These are phyloP conservation scores for Platycheirus rosarum DNA, from an alignment of 2,888 invertebrate genomes.

Conservation along the genomic window DNA sequence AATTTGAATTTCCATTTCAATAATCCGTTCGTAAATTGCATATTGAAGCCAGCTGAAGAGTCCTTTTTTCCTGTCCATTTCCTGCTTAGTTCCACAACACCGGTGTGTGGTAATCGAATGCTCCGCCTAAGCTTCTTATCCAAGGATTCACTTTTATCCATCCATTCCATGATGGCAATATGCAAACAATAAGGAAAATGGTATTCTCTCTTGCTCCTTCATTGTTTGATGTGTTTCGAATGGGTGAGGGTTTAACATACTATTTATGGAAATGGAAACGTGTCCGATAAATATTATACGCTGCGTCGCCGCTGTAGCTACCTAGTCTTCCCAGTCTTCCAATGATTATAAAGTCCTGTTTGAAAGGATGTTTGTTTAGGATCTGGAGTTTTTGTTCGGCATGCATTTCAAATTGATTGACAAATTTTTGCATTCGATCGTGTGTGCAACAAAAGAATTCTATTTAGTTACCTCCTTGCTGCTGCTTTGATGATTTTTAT, in stretches of 20 bases:
- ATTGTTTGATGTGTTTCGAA: slow-evolving; percentile 34
- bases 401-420: slow-evolving; percentile 49
- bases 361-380: slow-evolving; percentile 66
- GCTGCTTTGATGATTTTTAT: slow-evolving; percentile 28
- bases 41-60: slow-evolving; percentile 49
- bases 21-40: slow-evolving; percentile 67
- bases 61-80: slow-evolving; percentile 32
- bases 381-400: background rate
- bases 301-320: slow-evolving; percentile 17
- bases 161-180: slow-evolving; percentile 30
- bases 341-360: slow-evolving; percentile 34
- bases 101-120: slow-evolving; percentile 38
- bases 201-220: slow-evolving; percentile 36
- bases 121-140: slow-evolving; percentile 62
- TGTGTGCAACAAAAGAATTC: slow-evolving; percentile 55
- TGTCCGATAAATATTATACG: slow-evolving; percentile 46
- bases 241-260: slow-evolving; percentile 56
- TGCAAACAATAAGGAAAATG: slow-evolving; percentile 41
- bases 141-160: slow-evolving; percentile 68
- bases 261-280: slow-evolving; percentile 31
- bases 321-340: slow-evolving; percentile 15
- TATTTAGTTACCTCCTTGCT: slow-evolving; percentile 34
- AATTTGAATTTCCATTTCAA: slow-evolving; percentile 47
- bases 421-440: slow-evolving; percentile 64
- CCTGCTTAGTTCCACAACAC: slow-evolving; percentile 52